A percentile compares a stretch with the other conserved stretches of the same genome.
Evolutionary conservation across 2,113 vertebrate species (phyloP).

Genomic region (Alethe diademata): DNA sequence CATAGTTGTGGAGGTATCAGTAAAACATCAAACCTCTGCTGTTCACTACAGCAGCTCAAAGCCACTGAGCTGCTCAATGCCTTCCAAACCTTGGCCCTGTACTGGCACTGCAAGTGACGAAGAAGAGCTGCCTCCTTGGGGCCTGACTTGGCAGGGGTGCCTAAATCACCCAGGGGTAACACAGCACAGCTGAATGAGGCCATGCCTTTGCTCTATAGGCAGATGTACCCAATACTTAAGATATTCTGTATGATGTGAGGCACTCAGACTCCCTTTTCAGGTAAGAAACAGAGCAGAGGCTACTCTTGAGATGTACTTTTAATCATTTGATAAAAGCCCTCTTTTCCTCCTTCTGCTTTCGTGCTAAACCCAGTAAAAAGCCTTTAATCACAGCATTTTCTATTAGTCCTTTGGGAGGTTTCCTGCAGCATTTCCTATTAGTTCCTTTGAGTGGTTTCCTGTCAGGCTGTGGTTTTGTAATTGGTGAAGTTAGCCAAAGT

Average conservation of each 20-base stretch:
- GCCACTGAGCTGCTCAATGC: not conserved
- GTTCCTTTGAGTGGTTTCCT: not conserved
- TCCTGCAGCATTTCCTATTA: not conserved
- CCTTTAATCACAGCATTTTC: conserved; percentile 17
- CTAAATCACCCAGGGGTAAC: not conserved
- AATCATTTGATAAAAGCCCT: not conserved
- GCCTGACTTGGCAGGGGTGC: not conserved
- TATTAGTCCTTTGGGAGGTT: not conserved
- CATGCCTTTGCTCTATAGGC: not conserved
- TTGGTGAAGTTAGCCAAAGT: not conserved
- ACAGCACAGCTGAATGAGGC: not conserved
- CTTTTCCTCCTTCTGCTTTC: not conserved
- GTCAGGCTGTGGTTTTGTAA: not conserved
- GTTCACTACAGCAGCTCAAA: not conserved
- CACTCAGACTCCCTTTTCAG: not conserved
- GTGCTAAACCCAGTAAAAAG: not conserved
- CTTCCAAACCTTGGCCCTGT: not conserved
- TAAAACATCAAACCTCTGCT: not conserved
- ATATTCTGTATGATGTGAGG: not conserved
- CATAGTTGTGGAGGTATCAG: not conserved
- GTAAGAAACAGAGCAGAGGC: not conserved
- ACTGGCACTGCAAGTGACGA: not conserved
- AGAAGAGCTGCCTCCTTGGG: not conserved
- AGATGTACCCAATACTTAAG: not conserved
- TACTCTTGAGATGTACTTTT: not conserved